phyloP scores from a whole-genome alignment of 2,888 invertebrate genomes.

The Megaustenia siamemsis region DNA sequence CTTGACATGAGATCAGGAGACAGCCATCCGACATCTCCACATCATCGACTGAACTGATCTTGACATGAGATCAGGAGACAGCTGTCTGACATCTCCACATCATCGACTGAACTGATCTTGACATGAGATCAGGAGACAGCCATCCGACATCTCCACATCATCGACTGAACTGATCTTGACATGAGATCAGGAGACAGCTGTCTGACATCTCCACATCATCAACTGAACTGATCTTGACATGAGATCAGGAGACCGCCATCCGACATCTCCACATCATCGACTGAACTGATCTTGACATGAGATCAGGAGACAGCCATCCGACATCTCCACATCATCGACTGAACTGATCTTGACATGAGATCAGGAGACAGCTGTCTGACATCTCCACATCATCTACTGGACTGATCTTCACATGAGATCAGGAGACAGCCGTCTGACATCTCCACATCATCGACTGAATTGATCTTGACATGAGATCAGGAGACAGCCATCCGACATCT shows the following conservation, averaged over 20 bases:
- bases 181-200: too few species aligned
- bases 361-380: conserved; percentile 83
- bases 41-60: conserved; percentile 79
- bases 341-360: conserved; percentile 83
- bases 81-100: conserved; percentile 80
- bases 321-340: conserved; percentile 4
- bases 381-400: not conserved
- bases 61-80: conserved; percentile 84
- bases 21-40: conserved; percentile 81
- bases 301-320: conserved; percentile 84
- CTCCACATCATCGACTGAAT: not conserved
- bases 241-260: conserved; percentile 84
- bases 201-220: conserved; percentile 84
- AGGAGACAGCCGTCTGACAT: conserved; percentile 82
- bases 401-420: conserved; percentile 82
- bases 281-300: conserved; percentile 82
- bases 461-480: conserved; percentile 82
- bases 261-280: conserved; percentile 40
- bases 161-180: not conserved
- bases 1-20: conserved; percentile 84
- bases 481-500: conserved; percentile 82
- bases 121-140: conserved; percentile 84
- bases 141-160: conserved; percentile 77
- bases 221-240: conserved; percentile 83
- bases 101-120: conserved; percentile 80